Evolutionary conservation across 2,888 invertebrate genomes (phyloP).

Genomic region (Endotricha flammealis): DNA sequence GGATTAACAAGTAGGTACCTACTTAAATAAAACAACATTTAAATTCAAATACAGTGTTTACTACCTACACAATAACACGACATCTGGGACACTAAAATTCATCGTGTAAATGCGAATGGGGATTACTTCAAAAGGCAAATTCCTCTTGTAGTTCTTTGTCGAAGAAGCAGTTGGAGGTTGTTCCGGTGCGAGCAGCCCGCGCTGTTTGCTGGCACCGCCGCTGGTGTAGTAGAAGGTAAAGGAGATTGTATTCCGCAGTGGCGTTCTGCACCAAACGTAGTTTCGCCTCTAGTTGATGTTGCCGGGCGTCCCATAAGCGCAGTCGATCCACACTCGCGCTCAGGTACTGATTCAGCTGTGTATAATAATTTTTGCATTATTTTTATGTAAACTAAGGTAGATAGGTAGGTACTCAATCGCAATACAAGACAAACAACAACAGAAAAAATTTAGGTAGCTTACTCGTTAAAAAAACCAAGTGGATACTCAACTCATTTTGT

Average conservation of each 20-base stretch:
- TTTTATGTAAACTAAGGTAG: not conserved
- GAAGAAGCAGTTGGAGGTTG: conserved; percentile 33
- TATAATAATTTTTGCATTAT: conserved; percentile 13
- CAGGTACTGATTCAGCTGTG: conserved; percentile 42
- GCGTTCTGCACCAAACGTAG: conserved; percentile 52
- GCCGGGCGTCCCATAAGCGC: conserved; percentile 48
- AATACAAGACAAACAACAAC: no score
- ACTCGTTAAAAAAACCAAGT: no score
- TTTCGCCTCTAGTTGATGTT: conserved; percentile 49
- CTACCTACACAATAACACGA: no score
- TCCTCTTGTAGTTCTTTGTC: conserved; percentile 36
- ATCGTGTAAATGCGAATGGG: no score
- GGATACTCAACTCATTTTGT: no score
- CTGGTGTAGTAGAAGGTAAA: conserved; percentile 51
- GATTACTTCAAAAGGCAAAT: conserved; percentile 29
- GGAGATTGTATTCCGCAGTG: conserved; percentile 57
- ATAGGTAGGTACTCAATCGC: not conserved
- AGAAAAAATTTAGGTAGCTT: no score
- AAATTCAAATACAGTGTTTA: no score
- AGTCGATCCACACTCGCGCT: conserved; percentile 42
- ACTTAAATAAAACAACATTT: no score
- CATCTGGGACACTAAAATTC: no score
- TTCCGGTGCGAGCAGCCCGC: conserved; percentile 16
- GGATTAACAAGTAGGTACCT: no score
- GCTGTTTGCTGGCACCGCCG: conserved; percentile 33